A percentile compares a stretch with the other conserved stretches of the same genome.
Evolutionary conservation across 2,797 vertebrate genomes (phyloP).

Genomic region (Zalophus californianus): DNA sequence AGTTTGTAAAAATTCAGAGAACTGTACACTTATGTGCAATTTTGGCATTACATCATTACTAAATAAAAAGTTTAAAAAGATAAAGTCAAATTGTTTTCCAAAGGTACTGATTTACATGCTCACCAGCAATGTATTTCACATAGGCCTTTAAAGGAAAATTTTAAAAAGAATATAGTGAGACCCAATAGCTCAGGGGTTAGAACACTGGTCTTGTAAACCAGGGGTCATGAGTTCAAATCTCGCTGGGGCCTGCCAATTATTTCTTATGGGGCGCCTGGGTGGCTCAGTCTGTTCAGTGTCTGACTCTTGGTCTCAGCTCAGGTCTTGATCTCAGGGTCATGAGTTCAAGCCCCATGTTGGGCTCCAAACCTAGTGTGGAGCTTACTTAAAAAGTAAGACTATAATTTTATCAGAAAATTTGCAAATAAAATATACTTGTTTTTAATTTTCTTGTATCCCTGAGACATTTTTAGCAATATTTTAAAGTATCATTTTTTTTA

Average conservation of each 20-base stretch:
- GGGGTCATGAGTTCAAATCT: background rate
- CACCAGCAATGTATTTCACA: background rate
- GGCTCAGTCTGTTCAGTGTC: background rate
- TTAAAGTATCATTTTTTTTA: background rate
- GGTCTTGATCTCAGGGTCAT: background rate
- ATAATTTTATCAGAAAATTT: background rate
- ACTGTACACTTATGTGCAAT: background rate
- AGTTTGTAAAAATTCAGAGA: slow-evolving; percentile 21
- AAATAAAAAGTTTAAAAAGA: background rate
- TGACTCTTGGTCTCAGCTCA: background rate
- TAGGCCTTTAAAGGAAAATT: background rate
- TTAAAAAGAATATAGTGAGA: background rate
- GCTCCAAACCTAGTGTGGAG: no score
- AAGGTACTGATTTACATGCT: background rate
- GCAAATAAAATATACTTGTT: background rate
- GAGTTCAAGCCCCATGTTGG: background rate
- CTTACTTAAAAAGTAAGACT: background rate
- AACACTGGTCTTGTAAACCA: background rate
- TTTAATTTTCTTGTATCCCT: background rate
- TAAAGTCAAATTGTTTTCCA: background rate
- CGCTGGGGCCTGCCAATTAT: background rate
- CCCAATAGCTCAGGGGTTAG: background rate
- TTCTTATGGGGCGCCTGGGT: background rate
- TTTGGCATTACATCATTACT: background rate
- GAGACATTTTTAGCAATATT: background rate